Conservation (phyloP, 1,140 invertebrate genomes). For the Platyura marginata region DNA sequence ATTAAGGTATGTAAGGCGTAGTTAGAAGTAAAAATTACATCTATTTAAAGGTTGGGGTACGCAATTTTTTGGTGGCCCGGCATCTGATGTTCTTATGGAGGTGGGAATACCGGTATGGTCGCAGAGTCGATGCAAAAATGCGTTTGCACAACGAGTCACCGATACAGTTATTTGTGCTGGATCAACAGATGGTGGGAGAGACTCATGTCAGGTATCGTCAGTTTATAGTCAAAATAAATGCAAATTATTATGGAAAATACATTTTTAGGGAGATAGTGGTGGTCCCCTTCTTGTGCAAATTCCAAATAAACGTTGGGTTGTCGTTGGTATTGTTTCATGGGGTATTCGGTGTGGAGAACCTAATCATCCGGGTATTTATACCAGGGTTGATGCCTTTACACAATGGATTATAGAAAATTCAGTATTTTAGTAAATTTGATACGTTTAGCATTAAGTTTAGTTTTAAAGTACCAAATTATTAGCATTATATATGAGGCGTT, state of each 20-base stretch:
- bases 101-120: conserved; percentile 66
- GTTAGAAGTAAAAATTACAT: conserved; percentile 17
- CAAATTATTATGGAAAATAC: no score
- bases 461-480: no score
- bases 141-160: conserved; percentile 37
- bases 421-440: no score
- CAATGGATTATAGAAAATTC: conserved; percentile 53
- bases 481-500: no score
- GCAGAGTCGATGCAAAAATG: conserved; percentile 39
- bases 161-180: conserved; percentile 54
- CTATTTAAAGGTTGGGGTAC: conserved; percentile 46
- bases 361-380: conserved; percentile 49
- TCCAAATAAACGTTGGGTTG: conserved; percentile 48
- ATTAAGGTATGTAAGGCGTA: conserved; percentile 49
- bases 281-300: conserved; percentile 51
- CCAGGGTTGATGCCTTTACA: conserved; percentile 46
- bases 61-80: conserved; percentile 43
- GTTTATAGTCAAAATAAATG: no score
- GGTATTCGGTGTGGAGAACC: conserved; percentile 50
- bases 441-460: no score
- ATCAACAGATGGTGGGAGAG: conserved; percentile 45
- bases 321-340: conserved; percentile 68
- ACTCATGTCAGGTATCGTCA: conserved; percentile 55
- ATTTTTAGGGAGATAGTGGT: conserved; percentile 38
- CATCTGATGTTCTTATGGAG: conserved; percentile 51